Base-by-base conservation (phyloP, 1,140 invertebrate genomes). In the Cardiocondyla obscurior region DNA sequence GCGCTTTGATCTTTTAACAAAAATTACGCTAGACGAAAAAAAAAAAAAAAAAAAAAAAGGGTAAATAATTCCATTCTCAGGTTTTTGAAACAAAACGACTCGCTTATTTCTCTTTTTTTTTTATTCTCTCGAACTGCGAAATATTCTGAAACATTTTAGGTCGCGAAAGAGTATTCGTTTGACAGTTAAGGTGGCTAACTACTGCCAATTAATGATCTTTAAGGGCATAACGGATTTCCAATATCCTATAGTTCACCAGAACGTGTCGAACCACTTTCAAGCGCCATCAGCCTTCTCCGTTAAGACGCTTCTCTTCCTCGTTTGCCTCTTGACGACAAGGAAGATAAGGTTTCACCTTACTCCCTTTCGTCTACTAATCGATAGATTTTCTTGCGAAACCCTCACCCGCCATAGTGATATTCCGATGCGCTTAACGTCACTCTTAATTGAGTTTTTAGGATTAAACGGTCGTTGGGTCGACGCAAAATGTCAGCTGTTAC, bases 211-310 rank as follows among this genome's bases (percentile, higher is more conserved):
- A 86, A 79, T 74, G 81, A 64, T 85, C 86, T 81, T 58, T 81
- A 65, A 77, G 44, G 42, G 58, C 49, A 83, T 89, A 89, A 89
- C 89, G 85, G 89, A 85, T 76, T 84, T 88, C 62, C 86, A 83
- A 90, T 90, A 89, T 89, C 85, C 81, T 76, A 83, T 85, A 90
- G 83, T 83, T 85, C 85, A 60, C 58, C 67, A 83, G 74, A 72
- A 82, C 76, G 84, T 87, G 79, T 69, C 33, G 62, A 67, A 53
- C 46, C 62, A 67, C 74, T 79, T 79, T 69, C 74, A 42, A 79
- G 57, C 46, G 46, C 74, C 74, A 69, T 67, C 74, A 79, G 74
- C 33, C n/a, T 79, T 55, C 74, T 42, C 74, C 74, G 46, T 53
- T 25, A 67, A 53, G 67, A 44, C 53, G 77, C 51, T 57, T 81